These are phyloP conservation scores for Dendronephthya gigantea DNA, from an alignment of 64 coral and sea anemone species.

Conservation along the genomic window DNA sequence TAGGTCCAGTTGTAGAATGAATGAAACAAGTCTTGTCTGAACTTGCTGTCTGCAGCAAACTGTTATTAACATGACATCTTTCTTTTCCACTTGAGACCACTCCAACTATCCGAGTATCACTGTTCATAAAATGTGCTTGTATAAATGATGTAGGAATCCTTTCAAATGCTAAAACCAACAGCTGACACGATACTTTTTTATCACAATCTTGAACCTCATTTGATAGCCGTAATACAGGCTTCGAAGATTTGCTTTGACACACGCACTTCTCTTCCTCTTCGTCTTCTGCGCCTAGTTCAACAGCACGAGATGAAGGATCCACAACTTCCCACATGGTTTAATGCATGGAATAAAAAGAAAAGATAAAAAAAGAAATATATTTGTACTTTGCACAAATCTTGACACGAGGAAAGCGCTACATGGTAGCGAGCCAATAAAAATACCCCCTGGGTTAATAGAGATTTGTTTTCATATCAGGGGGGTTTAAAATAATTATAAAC, in stretches of 20 bases:
- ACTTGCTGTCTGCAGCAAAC: background rate
- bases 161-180: background rate
- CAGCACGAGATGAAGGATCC: conserved; percentile 1
- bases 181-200: background rate
- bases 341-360: background rate
- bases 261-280: background rate
- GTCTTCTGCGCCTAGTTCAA: background rate
- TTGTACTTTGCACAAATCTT: background rate
- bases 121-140: background rate
- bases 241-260: background rate
- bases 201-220: background rate
- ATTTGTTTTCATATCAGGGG: too few relatives aligned
- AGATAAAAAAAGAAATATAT: background rate
- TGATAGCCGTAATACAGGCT: background rate
- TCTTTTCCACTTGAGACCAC: background rate
- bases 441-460: background rate
- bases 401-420: background rate
- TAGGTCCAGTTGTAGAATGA: background rate
- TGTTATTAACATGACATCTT: background rate
- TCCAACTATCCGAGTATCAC: background rate
- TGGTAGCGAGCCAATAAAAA: background rate
- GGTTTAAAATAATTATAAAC: too few relatives aligned
- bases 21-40: conserved; percentile 19
- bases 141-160: background rate
- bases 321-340: background rate